Percentiles rank a stretch among this genome's conserved stretches.
These are phyloP conservation scores for Phalera bucephala DNA, from an alignment of 2,888 invertebrate genomes.

Conservation along the genomic window DNA sequence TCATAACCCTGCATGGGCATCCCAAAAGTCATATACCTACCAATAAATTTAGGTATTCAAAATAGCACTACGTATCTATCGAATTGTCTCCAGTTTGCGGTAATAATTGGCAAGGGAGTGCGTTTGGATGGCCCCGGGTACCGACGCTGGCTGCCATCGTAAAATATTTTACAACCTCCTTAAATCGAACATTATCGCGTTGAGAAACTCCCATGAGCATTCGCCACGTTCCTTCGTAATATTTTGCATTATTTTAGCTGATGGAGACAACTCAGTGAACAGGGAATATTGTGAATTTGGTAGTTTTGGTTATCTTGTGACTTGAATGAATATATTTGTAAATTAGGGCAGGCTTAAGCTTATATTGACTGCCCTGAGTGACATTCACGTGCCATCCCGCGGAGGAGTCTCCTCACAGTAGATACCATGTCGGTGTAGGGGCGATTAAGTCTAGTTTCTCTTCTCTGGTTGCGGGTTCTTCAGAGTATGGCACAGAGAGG, in stretches of 20 bases:
- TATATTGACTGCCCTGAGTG: too few relatives aligned
- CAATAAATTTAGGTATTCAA: slow-evolving; percentile 5
- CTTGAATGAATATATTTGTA: too few relatives aligned
- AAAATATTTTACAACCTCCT: slow-evolving; percentile 52
- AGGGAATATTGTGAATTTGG: too few relatives aligned
- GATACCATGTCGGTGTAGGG: too few relatives aligned
- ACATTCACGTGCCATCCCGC: too few relatives aligned
- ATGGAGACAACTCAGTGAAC: slow-evolving; percentile 27
- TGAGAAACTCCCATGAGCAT: slow-evolving; percentile 34
- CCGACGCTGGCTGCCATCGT: slow-evolving; percentile 33
- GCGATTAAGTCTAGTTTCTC: too few relatives aligned
- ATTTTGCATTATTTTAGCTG: slow-evolving; percentile 36
- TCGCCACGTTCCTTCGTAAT: slow-evolving; percentile 17
- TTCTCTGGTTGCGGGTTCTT: too few relatives aligned
- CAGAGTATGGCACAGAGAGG: too few relatives aligned
- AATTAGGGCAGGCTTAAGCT: too few relatives aligned
- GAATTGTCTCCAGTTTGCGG: slow-evolving; percentile 20
- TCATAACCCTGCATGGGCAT: too few relatives aligned
- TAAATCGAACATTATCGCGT: slow-evolving; percentile 56
- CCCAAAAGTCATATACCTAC: not conserved
- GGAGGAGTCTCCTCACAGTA: too few relatives aligned
- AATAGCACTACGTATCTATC: slow-evolving; percentile 1
- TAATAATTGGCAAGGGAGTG: slow-evolving; percentile 40
- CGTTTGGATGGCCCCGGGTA: slow-evolving; percentile 26
- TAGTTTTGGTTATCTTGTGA: too few relatives aligned